Conservation (phyloP, 1,140 invertebrate genomes). For the Psilanteris sp. region DNA sequence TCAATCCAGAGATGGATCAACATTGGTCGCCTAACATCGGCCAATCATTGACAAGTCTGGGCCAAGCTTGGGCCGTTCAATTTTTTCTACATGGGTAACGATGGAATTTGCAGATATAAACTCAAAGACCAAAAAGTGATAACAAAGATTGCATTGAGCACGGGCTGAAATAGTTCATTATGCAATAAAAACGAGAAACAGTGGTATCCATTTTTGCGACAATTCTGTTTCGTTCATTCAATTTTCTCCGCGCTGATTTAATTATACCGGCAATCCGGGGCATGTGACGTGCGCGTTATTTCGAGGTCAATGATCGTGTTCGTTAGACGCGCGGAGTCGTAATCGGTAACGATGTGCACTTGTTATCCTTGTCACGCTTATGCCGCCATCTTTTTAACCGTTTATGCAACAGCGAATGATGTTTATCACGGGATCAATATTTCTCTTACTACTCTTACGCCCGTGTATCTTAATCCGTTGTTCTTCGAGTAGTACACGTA, state of each 20-base stretch:
- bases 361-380: constrained; percentile 48
- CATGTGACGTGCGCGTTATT: constrained; percentile 35
- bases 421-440: constrained; percentile 17
- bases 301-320: constrained; percentile 51
- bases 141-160: no score
- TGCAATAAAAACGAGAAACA: no score
- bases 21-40: no score
- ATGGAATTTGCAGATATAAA: no score
- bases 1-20: no score
- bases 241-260: constrained; percentile 30
- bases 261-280: constrained; percentile 41
- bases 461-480: constrained; percentile 15
- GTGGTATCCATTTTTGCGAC: no score
- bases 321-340: constrained; percentile 31
- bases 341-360: constrained; percentile 40
- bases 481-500: no score
- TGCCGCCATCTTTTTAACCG: constrained; percentile 26
- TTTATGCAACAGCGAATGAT: constrained; percentile 34
- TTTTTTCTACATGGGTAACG: no score
- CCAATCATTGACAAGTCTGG: no score
- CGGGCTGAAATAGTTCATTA: no score
- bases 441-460: constrained; percentile 18
- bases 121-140: no score
- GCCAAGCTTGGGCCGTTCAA: no score
- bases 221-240: constrained; percentile 24